phyloP scores from a whole-genome alignment of 2,888 invertebrate genomes.

The Melipona beecheii region DNA sequence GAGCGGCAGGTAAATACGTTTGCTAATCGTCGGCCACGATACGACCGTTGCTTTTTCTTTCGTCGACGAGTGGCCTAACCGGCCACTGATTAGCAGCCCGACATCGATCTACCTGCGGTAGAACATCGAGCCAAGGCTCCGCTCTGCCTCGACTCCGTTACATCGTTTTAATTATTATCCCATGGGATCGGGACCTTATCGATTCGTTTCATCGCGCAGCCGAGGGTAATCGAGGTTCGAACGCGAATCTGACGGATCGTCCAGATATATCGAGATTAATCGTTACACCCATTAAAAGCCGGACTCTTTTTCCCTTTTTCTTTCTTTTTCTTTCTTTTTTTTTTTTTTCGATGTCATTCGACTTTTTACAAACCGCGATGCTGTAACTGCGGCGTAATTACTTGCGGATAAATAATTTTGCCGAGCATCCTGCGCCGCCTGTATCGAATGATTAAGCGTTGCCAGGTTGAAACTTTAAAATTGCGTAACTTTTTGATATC shows the following conservation, averaged over 20 bases:
- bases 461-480: not conserved
- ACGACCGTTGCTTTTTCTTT: constrained; percentile 32
- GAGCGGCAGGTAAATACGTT: constrained; percentile 32
- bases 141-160: constrained; percentile 57
- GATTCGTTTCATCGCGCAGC: constrained; percentile 39
- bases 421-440: not conserved
- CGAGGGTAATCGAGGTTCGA: constrained; percentile 56
- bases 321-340: no score
- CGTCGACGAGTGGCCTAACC: constrained; percentile 14
- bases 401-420: not conserved
- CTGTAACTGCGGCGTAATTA: not conserved
- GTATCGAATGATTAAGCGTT: not conserved
- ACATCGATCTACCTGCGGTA: constrained; percentile 37
- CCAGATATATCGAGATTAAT: constrained; percentile 58
- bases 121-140: constrained; percentile 32
- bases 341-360: not conserved
- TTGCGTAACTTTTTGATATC: not conserved
- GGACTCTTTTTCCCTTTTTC: not conserved
- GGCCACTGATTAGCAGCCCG: constrained; percentile 28
- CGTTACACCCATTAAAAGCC: constrained; percentile 19
- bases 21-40: constrained; percentile 11
- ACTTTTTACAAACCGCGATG: not conserved
- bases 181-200: constrained; percentile 50
- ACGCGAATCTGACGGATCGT: constrained; percentile 62
- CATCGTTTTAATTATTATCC: constrained; percentile 66